These are phyloP conservation scores for Alcedo quadribrachys DNA, from an alignment of 2,797 vertebrate species.

Conservation along the genomic window DNA sequence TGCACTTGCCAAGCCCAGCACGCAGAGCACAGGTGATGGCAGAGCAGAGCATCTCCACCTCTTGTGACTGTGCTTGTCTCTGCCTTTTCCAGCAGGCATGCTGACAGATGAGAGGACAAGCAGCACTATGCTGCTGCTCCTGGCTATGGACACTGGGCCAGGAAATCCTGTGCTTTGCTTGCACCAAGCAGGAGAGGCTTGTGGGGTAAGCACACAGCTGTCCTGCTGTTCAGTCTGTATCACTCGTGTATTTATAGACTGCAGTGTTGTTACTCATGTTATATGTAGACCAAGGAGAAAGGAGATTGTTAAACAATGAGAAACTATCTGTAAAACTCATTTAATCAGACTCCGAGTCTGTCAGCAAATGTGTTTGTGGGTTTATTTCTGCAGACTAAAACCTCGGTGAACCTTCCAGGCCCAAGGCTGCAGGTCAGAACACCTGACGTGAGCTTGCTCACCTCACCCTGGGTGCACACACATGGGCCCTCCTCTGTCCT, in stretches of 20 bases:
- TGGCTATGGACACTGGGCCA: background rate
- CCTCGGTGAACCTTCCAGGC: background rate
- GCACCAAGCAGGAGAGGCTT: background rate
- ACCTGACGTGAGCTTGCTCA: background rate
- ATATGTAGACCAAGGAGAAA: background rate
- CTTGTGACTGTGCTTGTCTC: accelerated
- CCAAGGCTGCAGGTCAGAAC: background rate
- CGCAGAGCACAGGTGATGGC: no score
- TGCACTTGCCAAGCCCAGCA: background rate
- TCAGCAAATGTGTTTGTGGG: background rate
- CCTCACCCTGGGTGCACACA: background rate
- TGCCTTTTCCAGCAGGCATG: background rate
- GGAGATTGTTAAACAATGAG: background rate
- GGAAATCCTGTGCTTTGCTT: background rate
- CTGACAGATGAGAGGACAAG: no score
- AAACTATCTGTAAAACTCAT: background rate
- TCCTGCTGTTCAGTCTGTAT: background rate
- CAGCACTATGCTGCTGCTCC: background rate
- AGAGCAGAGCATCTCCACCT: background rate
- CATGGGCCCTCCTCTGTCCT: accelerated
- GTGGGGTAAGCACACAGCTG: background rate
- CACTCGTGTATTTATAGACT: background rate
- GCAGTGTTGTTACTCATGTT: background rate
- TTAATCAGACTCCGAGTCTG: background rate
- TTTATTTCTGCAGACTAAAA: background rate